Evolutionary conservation across 2,113 vertebrate genomes (phyloP), one percentile per base, ranked within the genome.

Genomic region (Perca schrenkii): DNA sequence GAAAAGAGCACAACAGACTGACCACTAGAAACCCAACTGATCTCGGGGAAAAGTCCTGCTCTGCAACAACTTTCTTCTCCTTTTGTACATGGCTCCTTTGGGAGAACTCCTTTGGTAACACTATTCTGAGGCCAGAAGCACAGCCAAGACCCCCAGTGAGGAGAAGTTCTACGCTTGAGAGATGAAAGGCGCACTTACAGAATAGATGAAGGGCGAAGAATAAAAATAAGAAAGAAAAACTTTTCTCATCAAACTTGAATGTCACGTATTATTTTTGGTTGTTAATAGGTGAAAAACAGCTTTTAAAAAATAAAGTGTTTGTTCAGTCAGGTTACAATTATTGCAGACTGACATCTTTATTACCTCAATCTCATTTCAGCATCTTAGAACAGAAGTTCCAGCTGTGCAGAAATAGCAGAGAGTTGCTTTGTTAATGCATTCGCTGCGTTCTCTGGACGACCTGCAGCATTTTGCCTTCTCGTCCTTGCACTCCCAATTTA

Each of bases 391-490:
- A 79, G 63, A 88, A 79, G 73, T 89, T 90, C 77, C 78, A 60
- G 82, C 84, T 90, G 70, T 75, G 79, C 82, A 77, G 74, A 89
- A 89, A 92, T 88, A 74, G 64, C 52, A 70, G 66, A 73, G 65
- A 79, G 88, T 86, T 91, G 85, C 84, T 91, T 74, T 64, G 54
- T 74, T 90, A 90, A 92, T 90, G 69, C 73, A 69, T 89, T 86
- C 63, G 17, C 52, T 56, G 80, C 86, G 83, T 86, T 90, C 87
- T 80, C 80, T 15, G 46, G 64, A 79, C n/a, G 63, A 89, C 84
- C 86, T 66, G 79, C 86, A 68, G 66, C 77, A 65, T 77, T 70
- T 80, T 74, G 79, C 74, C 74, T 74, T 53, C 82, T 49, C 19
- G n/a, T 53, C 69, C 52, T 47, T 8, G n/a, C 80, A 58, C 80